Conservation (phyloP, 2,888 invertebrate genomes). For the Ophion slaviceki region DNA sequence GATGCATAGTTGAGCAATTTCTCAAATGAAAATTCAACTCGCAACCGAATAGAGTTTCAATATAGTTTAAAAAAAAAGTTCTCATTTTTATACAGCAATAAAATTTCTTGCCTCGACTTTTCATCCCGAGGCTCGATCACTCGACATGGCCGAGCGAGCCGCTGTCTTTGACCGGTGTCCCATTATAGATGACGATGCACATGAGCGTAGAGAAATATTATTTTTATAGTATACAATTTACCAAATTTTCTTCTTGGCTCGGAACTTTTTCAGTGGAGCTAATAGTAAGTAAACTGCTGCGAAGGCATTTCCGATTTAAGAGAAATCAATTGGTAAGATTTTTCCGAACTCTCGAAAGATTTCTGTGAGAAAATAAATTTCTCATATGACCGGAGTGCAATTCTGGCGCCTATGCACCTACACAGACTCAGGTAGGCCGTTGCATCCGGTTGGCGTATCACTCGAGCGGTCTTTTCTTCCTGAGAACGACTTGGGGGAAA, state of each 20-base stretch:
- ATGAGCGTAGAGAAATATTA: conserved; percentile 71
- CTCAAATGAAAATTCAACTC: no score
- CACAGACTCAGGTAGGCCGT: conserved; percentile 73
- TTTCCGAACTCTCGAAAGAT: neutral
- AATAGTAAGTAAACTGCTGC: no score
- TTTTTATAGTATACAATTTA: neutral
- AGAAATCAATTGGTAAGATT: neutral
- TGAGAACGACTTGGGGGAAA: conserved; percentile 69
- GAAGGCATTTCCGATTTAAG: neutral
- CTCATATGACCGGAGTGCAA: conserved; percentile 6
- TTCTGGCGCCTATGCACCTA: conserved; percentile 75
- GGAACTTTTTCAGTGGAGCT: neutral
- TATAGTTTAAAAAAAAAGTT: no score
- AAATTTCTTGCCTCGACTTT: no score
- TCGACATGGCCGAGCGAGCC: conserved; percentile 44
- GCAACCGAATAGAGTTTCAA: no score
- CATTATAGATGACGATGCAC: conserved; percentile 75
- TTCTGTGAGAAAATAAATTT: conserved; percentile 8
- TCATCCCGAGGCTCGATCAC: neutral
- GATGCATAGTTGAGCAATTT: no score
- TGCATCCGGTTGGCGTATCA: conserved; percentile 78
- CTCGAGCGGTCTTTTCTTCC: conserved; percentile 71
- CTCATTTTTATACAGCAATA: no score
- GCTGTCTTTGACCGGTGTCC: conserved; percentile 72
- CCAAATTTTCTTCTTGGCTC: neutral